phyloP scores from a whole-genome alignment of 2,797 vertebrate species.

The Dryobates pubescens region DNA sequence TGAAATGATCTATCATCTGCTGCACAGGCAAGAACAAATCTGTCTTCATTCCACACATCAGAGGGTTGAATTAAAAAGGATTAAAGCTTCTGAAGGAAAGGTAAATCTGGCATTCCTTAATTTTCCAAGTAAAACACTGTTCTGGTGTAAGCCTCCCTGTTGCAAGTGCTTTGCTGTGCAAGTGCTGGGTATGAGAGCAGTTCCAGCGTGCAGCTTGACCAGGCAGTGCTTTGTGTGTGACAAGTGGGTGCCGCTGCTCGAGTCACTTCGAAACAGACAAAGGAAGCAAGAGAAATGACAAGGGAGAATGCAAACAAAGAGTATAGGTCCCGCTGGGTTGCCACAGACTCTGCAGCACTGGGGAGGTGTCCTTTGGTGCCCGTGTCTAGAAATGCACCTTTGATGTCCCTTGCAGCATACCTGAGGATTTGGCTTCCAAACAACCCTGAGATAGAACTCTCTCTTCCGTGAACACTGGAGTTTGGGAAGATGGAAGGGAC shows the following conservation, averaged over 20 bases:
- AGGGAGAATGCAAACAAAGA: conserved; percentile 28
- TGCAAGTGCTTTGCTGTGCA: not conserved
- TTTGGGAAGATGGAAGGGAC: not conserved
- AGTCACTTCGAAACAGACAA: conserved; percentile 52
- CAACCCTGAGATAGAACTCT: not conserved
- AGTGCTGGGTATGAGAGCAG: not conserved
- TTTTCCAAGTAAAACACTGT: not conserved
- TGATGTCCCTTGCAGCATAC: not conserved
- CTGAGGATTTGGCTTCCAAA: not conserved
- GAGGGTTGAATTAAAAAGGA: not conserved
- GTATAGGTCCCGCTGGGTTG: conserved; percentile 12
- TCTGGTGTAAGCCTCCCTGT: not conserved
- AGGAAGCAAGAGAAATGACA: conserved; percentile 18
- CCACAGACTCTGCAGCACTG: not conserved
- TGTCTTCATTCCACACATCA: not conserved
- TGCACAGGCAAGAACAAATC: not conserved
- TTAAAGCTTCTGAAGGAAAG: not conserved
- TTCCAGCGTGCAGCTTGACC: not conserved
- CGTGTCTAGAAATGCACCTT: not conserved
- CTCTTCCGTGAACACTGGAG: not conserved
- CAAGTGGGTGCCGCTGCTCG: not conserved
- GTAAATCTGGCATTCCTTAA: conserved; percentile 2
- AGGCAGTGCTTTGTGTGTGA: not conserved
- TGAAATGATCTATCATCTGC: not conserved
- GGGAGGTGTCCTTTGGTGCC: not conserved